Conservation (phyloP, 1,140 invertebrate genomes). For the Chrysomallon squamiferum region DNA sequence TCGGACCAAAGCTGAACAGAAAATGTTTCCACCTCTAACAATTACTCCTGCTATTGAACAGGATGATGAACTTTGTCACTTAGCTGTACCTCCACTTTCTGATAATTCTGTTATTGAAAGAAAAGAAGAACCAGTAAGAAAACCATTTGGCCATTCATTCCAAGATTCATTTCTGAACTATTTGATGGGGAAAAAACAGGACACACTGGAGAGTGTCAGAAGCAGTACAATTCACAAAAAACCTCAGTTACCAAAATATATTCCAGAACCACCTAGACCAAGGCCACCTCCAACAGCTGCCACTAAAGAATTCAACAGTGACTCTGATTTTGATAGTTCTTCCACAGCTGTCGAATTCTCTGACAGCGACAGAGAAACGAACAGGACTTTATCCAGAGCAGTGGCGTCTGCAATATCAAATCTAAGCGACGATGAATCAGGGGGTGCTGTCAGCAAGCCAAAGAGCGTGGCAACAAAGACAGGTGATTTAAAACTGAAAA, state of each 20-base stretch:
- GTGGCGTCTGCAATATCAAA: conserved; percentile 39
- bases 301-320: conserved; percentile 10
- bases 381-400: conserved; percentile 19
- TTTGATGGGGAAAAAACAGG: conserved; percentile 58
- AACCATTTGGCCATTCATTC: conserved; percentile 33
- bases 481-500: neutral
- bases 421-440: conserved; percentile 34
- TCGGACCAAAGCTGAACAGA: conserved; percentile 15
- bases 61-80: conserved; percentile 30
- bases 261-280: conserved; percentile 48
- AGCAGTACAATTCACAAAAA: conserved; percentile 49
- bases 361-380: conserved; percentile 32
- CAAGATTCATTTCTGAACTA: conserved; percentile 58
- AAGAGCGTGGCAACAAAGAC: neutral
- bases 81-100: conserved; percentile 12
- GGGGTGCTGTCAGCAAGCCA: neutral
- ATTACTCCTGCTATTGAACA: conserved; percentile 17
- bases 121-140: neutral
- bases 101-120: conserved; percentile 3
- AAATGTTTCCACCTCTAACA: conserved; percentile 3
- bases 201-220: conserved; percentile 59
- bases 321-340: neutral
- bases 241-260: conserved; percentile 57
- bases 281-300: conserved; percentile 10
- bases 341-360: conserved; percentile 32